Evolutionary conservation across 2,888 invertebrate species (phyloP), one percentile per base, ranked within the genome.

Genomic region (Tipula helvola): DNA sequence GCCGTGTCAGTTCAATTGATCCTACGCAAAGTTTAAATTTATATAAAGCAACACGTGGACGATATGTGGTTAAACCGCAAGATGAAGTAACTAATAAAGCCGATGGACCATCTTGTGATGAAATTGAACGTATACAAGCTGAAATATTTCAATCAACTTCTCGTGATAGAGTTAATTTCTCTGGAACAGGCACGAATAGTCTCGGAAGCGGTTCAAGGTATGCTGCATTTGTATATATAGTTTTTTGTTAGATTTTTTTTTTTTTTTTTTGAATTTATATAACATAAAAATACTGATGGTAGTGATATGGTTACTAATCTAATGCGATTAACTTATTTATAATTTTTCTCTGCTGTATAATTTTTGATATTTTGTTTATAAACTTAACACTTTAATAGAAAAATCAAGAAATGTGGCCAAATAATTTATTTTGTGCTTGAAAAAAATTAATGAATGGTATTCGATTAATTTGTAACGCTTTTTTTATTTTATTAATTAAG

Each of bases 51-150:
- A 91, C 91, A 86, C 91, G 91, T 93, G 95, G 94, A 1, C 93
- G 93, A 86, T 94, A 93, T 90, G 93, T 93, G 52, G 94, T 94
- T 5, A 93, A 93, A 88, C 93, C 94, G 8, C 92, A 93, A 87
- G 96, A 96, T 90, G 95, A 94, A 90, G 93, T 94, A 89, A 93
- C 93, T 89, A 93, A 94, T 86, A 94, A 93, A 90, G 95, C 94
- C 2, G 94, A 94, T 90, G 94, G 93, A 36, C 93, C 94, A n/a
- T 92, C 93, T 7, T 91, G 91, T 83, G 93, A 93, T 88, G 94
- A 94, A 89, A 91, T 92, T 88, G 94, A 92, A 91, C 93, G 92
- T 90, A 92, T 94, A 90, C 92, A 92, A 88, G 90, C 90, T 52
- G 92, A 92, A 89, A 90, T 93, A 86, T 91, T 93, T 89, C 92